These are phyloP conservation scores for Axis porcinus DNA, from an alignment of 2,113 vertebrate species.

Conservation along the genomic window DNA sequence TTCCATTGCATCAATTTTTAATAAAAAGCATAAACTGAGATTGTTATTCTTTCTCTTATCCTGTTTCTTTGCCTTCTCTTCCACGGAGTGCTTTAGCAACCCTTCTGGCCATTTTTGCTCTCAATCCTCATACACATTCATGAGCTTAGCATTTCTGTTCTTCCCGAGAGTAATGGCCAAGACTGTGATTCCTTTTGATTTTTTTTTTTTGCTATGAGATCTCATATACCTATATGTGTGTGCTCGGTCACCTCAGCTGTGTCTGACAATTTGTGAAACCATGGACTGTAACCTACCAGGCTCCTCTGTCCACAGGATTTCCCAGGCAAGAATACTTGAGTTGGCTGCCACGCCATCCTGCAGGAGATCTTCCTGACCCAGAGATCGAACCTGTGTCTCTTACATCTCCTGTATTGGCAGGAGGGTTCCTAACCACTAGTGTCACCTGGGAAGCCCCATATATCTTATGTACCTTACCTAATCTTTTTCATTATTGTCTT, in stretches of 20 bases:
- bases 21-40: slow-evolving; percentile 8
- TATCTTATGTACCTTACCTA: neutral
- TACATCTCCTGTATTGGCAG: neutral
- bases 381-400: neutral
- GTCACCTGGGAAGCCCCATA: neutral
- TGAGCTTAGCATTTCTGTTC: neutral
- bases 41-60: slow-evolving; percentile 4
- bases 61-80: neutral
- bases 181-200: neutral
- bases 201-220: neutral
- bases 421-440: neutral
- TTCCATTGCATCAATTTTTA: slow-evolving; percentile 29
- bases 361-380: neutral
- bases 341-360: neutral
- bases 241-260: neutral
- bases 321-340: neutral
- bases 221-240: neutral
- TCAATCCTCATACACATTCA: neutral
- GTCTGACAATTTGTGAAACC: neutral
- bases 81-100: neutral
- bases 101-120: neutral
- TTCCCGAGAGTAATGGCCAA: neutral
- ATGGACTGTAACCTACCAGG: neutral
- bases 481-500: neutral
- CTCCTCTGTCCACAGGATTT: neutral